Conservation (phyloP, 2,888 invertebrate genomes). For the Himalopsyche tibetana region DNA sequence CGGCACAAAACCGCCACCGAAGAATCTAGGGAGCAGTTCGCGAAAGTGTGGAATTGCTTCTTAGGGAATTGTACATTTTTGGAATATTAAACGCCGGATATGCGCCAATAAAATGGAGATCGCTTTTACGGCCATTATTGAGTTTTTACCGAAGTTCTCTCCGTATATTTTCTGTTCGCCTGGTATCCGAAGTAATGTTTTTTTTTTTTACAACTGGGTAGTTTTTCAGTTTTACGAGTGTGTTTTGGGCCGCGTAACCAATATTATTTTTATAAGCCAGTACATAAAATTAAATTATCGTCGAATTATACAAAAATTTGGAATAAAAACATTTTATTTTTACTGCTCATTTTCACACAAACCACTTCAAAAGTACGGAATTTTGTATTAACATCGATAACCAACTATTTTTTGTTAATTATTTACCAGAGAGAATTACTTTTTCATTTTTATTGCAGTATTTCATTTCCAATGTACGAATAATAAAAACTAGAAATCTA, state of each 20-base stretch:
- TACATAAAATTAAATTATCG: constrained; percentile 11
- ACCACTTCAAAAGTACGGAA: not conserved
- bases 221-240: constrained; percentile 27
- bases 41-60: constrained; percentile 65
- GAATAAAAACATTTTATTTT: constrained; percentile 1
- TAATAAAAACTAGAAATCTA: no score
- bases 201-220: constrained; percentile 41
- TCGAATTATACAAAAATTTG: not conserved
- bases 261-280: not conserved
- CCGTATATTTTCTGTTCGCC: constrained; percentile 17
- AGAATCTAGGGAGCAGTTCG: constrained; percentile 63
- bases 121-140: constrained; percentile 43
- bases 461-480: no score
- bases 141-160: constrained; percentile 28
- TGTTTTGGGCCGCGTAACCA: not conserved
- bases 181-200: constrained; percentile 25
- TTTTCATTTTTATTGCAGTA: no score
- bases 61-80: constrained; percentile 65
- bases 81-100: constrained; percentile 64
- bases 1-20: constrained; percentile 52
- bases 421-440: no score
- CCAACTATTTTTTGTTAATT: no score
- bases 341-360: not conserved
- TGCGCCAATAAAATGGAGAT: constrained; percentile 59
- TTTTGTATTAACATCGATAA: no score